Conservation (phyloP, 2,888 invertebrate species). For the Acronicta aceris region DNA sequence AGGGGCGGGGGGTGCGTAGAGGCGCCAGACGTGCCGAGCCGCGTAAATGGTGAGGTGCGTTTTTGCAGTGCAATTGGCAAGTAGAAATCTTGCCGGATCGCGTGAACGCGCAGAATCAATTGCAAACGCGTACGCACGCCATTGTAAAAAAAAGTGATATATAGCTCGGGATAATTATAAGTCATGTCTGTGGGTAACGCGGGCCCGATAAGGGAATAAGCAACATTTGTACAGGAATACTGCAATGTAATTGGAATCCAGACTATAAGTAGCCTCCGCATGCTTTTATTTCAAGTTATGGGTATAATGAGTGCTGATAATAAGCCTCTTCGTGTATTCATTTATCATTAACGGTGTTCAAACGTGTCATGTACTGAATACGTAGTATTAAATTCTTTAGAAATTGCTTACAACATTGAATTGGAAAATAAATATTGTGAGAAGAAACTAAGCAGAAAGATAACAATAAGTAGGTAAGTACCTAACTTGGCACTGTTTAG, state of each 20-base stretch:
- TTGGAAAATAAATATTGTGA: constrained; percentile 14
- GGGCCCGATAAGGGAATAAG: constrained; percentile 57
- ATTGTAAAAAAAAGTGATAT: constrained; percentile 65
- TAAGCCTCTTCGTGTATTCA: constrained; percentile 35
- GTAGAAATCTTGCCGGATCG: constrained; percentile 66
- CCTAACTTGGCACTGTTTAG: not conserved
- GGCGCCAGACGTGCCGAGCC: constrained; percentile 69
- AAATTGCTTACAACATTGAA: constrained; percentile 7
- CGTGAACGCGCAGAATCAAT: constrained; percentile 70
- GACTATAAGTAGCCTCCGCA: constrained; percentile 33
- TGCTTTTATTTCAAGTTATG: constrained; percentile 48
- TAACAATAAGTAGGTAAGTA: constrained; percentile 8
- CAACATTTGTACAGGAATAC: constrained; percentile 48
- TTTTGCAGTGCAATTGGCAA: constrained; percentile 71
- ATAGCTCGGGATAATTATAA: constrained; percentile 69
- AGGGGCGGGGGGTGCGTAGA: constrained; percentile 65
- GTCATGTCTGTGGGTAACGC: constrained; percentile 61
- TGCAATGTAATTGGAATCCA: constrained; percentile 52
- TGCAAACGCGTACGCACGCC: constrained; percentile 63
- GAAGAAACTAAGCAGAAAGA: not conserved
- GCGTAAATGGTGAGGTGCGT: constrained; percentile 67
- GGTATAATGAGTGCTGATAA: constrained; percentile 50
- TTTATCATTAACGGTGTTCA: constrained; percentile 47
- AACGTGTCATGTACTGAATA: constrained; percentile 24
- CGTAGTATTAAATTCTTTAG: constrained; percentile 16